Percentiles rank a stretch among this genome's conserved stretches.
Conservation (phyloP, 2,797 vertebrate species). For the Apogon talboti region DNA sequence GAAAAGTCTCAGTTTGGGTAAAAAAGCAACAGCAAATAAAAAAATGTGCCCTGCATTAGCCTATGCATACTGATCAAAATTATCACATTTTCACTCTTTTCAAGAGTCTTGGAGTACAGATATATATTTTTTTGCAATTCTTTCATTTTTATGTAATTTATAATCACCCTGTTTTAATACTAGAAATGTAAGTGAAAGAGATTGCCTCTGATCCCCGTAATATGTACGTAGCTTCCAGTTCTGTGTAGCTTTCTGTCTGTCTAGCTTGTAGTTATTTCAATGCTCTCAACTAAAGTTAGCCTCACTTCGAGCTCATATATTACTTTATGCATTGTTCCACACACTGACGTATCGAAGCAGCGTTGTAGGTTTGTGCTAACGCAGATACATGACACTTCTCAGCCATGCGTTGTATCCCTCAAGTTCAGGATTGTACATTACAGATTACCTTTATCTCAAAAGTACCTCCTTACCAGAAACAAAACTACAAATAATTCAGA, state of each 20-base stretch:
- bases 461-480: constrained; percentile 81
- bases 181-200: constrained; percentile 61
- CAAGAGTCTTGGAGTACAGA: constrained; percentile 63
- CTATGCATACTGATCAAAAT: constrained; percentile 70
- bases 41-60: constrained; percentile 75
- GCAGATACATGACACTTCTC: constrained; percentile 68
- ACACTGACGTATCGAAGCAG: constrained; percentile 73
- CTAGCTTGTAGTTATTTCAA: constrained; percentile 70
- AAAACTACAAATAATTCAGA: constrained; percentile 81
- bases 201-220: constrained; percentile 64
- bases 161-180: constrained; percentile 87
- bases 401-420: constrained; percentile 67
- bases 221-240: constrained; percentile 61
- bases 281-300: constrained; percentile 68
- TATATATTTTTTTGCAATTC: constrained; percentile 55
- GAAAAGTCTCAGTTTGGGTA: constrained; percentile 81
- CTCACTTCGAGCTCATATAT: constrained; percentile 68
- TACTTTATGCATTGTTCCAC: constrained; percentile 77
- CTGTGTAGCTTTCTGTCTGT: constrained; percentile 73
- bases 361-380: constrained; percentile 82
- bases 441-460: constrained; percentile 79
- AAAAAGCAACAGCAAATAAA: constrained; percentile 88
- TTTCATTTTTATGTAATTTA: constrained; percentile 79
- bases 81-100: constrained; percentile 51
- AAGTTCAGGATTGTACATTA: constrained; percentile 81